A percentile compares a stretch with the other conserved stretches of the same genome.
phyloP scores from a whole-genome alignment of 2,113 vertebrate species.

The Dipodomys ordii region DNA sequence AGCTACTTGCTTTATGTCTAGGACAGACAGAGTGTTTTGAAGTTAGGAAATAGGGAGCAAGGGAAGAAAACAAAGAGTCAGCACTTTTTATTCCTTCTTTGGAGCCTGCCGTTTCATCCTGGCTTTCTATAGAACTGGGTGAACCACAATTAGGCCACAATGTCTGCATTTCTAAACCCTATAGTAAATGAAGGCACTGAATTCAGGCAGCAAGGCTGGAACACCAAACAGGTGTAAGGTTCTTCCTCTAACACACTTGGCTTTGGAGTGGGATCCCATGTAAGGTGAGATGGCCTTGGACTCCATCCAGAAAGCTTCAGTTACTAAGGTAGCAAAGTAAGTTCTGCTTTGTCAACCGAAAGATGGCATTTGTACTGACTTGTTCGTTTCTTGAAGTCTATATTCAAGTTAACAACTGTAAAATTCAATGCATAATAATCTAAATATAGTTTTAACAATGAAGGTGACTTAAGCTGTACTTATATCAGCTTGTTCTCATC shows the following conservation, averaged over 20 bases:
- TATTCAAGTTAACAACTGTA: conserved; percentile 24
- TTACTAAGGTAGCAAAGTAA: conserved; percentile 23
- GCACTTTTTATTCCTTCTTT: conserved; percentile 24
- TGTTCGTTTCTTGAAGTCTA: conserved; percentile 29
- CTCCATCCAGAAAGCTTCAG: background rate
- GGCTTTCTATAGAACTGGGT: background rate
- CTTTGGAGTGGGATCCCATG: background rate
- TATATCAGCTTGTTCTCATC: conserved; percentile 7
- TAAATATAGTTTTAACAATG: conserved; percentile 36
- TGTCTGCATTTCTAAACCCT: conserved; percentile 17
- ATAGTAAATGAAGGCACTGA: background rate
- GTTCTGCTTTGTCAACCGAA: background rate
- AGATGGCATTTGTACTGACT: background rate
- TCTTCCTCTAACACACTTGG: background rate
- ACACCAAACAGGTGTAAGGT: background rate
- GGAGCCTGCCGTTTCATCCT: conserved; percentile 12
- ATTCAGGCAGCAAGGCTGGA: background rate
- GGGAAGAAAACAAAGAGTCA: background rate
- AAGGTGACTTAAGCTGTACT: background rate
- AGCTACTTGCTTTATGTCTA: background rate
- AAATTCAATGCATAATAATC: background rate
- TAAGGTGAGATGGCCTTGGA: background rate
- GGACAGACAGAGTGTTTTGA: background rate
- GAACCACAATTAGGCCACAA: background rate
- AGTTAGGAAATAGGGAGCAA: conserved; percentile 29